Evolutionary conservation across 2,797 vertebrate genomes (phyloP).

Genomic region (Cygnus olor): DNA sequence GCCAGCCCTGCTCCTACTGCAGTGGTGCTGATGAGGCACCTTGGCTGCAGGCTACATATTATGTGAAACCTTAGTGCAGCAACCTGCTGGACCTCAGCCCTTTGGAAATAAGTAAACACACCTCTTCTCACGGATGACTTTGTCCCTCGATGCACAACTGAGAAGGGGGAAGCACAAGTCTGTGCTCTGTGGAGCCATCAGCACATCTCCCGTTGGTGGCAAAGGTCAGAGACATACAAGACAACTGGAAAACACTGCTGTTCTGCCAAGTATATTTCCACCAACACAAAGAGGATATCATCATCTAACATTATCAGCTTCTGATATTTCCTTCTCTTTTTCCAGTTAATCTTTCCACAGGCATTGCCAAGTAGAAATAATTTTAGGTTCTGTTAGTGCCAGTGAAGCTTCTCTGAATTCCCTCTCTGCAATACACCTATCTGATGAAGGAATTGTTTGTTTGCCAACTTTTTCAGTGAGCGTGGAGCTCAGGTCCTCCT

Average conservation of each 20-base stretch:
- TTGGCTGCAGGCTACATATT: fast-evolving
- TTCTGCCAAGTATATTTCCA: neutral
- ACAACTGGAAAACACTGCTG: neutral
- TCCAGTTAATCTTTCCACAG: neutral
- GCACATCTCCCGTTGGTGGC: neutral
- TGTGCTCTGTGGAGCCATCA: neutral
- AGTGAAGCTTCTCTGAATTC: neutral
- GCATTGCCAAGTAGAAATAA: neutral
- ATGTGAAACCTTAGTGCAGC: neutral
- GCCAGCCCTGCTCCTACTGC: neutral
- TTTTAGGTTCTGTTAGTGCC: neutral
- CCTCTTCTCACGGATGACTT: neutral
- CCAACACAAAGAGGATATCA: fast-evolving
- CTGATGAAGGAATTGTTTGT: neutral
- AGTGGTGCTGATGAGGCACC: fast-evolving
- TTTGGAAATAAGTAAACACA: neutral
- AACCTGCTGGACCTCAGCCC: neutral
- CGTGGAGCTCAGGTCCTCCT: neutral
- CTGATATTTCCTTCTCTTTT: neutral
- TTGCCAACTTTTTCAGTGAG: neutral
- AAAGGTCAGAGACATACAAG: neutral
- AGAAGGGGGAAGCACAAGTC: fast-evolving
- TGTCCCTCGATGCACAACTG: fast-evolving
- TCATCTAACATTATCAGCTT: neutral
- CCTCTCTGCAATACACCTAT: neutral